Evolutionary conservation across 2,888 invertebrate genomes (phyloP).

Genomic region (Scrobipalpa atriplicella): DNA sequence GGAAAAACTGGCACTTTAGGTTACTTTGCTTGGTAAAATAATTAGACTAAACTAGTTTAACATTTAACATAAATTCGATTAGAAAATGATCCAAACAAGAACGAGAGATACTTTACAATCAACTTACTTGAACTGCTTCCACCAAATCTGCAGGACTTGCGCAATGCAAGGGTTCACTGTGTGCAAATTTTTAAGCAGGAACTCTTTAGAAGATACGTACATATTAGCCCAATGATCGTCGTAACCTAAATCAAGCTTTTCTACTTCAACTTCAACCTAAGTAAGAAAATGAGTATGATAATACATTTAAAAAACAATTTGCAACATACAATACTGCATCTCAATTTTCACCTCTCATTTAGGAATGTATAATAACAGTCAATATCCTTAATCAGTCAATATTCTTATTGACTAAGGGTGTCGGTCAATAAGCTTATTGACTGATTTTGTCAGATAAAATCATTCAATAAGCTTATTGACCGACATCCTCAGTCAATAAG

Average conservation of each 20-base stretch:
- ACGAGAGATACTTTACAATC: not conserved
- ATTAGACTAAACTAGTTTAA: too few relatives aligned
- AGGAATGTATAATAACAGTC: not conserved
- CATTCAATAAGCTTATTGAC: too few relatives aligned
- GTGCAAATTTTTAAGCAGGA: slow-evolving; percentile 83
- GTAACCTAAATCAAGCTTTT: slow-evolving; percentile 82
- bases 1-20: too few relatives aligned
- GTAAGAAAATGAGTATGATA: not conserved
- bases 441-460: too few relatives aligned
- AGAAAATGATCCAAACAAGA: too few relatives aligned
- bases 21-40: too few relatives aligned
- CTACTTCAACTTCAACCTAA: not conserved
- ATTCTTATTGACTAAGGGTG: too few relatives aligned
- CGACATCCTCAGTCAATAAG: too few relatives aligned
- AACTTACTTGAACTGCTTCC: slow-evolving; percentile 87
- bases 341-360: too few relatives aligned
- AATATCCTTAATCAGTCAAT: too few relatives aligned
- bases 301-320: not conserved
- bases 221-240: slow-evolving; percentile 87
- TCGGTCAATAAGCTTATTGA: too few relatives aligned
- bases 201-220: slow-evolving; percentile 61
- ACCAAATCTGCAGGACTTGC: slow-evolving; percentile 91
- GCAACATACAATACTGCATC: not conserved
- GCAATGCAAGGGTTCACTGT: slow-evolving; percentile 92
- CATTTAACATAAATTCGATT: too few relatives aligned